phyloP scores from a whole-genome alignment of 2,888 invertebrate genomes.

The Brenthis daphne region DNA sequence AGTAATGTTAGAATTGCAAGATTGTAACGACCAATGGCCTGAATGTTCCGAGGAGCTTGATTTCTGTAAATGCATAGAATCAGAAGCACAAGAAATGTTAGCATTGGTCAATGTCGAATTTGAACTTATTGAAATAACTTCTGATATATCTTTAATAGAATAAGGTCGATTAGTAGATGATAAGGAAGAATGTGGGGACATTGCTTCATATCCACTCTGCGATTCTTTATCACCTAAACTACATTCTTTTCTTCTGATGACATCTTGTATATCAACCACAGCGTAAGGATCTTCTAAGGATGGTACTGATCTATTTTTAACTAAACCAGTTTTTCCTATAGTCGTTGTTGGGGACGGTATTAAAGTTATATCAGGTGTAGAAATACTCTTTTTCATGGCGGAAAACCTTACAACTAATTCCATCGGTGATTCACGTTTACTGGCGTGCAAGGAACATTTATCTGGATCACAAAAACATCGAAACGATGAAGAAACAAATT shows the following conservation, averaged over 20 bases:
- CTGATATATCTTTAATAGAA: slow-evolving; percentile 72
- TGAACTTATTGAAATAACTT: slow-evolving; percentile 66
- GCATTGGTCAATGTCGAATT: slow-evolving; percentile 63
- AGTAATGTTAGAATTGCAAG: slow-evolving; percentile 72
- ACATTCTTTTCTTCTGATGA: slow-evolving; percentile 52
- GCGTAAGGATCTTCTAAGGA: slow-evolving; percentile 69
- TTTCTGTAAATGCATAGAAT: slow-evolving; percentile 61
- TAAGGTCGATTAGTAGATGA: slow-evolving; percentile 61
- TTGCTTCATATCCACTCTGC: slow-evolving; percentile 50
- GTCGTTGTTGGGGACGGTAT: slow-evolving; percentile 62
- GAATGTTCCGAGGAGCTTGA: slow-evolving; percentile 77
- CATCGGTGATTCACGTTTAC: slow-evolving; percentile 56
- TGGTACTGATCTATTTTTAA: slow-evolving; percentile 69
- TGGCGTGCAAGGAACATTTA: slow-evolving; percentile 64
- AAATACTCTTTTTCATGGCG: slow-evolving; percentile 73
- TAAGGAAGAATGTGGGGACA: slow-evolving; percentile 64
- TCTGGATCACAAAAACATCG: slow-evolving; percentile 73
- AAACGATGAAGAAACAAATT: slow-evolving; percentile 65
- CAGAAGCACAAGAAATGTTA: slow-evolving; percentile 66
- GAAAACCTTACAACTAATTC: slow-evolving; percentile 72
- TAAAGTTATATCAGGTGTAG: slow-evolving; percentile 73
- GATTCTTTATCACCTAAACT: slow-evolving; percentile 36
- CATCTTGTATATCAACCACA: slow-evolving; percentile 59
- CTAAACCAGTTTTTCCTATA: slow-evolving; percentile 50
- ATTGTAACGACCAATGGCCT: slow-evolving; percentile 71